Percentiles rank a stretch among this genome's conserved stretches.
Evolutionary conservation across 2,113 vertebrate species (phyloP).

Genomic region (Chaenocephalus aceratus): DNA sequence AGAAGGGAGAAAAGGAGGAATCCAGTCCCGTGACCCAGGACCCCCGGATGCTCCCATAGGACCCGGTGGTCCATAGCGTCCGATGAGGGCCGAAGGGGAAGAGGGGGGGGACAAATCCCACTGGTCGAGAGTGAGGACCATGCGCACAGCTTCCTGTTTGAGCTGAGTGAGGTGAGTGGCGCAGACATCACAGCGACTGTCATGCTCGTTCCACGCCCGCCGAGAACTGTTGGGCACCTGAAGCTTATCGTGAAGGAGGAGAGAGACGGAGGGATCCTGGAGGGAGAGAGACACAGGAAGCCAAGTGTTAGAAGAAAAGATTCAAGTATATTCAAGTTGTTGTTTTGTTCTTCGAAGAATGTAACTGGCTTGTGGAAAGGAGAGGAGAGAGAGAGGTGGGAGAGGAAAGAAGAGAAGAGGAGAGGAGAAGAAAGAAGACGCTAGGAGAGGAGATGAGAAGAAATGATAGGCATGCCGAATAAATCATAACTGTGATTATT

Average conservation of each 20-base stretch:
- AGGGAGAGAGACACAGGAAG: conserved; percentile 55
- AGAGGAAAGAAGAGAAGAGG: too few relatives aligned
- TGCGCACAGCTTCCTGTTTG: conserved; percentile 97
- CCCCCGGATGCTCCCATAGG: conserved; percentile 47
- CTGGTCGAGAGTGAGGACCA: conserved; percentile 93
- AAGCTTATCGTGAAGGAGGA: conserved; percentile 94
- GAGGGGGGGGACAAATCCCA: conserved; percentile 90
- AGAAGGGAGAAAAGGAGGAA: conserved; percentile 68
- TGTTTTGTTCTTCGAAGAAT: too few relatives aligned
- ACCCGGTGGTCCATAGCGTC: conserved; percentile 68
- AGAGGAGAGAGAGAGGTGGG: too few relatives aligned
- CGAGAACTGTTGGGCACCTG: conserved; percentile 94
- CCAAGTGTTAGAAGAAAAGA: conserved; percentile 7
- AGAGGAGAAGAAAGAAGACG: conserved; percentile 1
- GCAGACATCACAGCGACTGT: conserved; percentile 95
- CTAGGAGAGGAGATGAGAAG: conserved; percentile 4
- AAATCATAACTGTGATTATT: conserved; percentile 54
- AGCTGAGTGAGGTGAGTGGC: conserved; percentile 94
- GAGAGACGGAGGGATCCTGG: conserved; percentile 94
- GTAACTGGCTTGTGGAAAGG: too few relatives aligned
- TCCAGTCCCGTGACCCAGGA: conserved; percentile 68
- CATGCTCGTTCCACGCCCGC: conserved; percentile 95
- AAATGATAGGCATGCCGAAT: conserved; percentile 24
- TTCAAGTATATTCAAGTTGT: too few relatives aligned
- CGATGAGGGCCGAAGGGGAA: conserved; percentile 85